Conservation (phyloP, 2,797 vertebrate genomes). For the Coccyzus lansbergi region DNA sequence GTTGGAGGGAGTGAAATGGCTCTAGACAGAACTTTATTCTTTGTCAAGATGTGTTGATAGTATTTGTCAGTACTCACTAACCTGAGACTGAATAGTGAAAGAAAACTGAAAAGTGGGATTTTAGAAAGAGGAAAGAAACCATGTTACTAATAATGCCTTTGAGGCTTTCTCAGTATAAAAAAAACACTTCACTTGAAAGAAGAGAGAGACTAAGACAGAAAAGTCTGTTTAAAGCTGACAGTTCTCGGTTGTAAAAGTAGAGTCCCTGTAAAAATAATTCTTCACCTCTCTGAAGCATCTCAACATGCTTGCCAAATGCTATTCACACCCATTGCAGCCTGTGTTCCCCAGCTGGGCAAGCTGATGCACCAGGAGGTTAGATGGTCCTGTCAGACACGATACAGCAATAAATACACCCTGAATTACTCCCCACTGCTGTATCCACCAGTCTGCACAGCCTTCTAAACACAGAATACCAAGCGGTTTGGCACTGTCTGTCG, state of each 20-base stretch:
- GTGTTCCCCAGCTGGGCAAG: constrained; percentile 17
- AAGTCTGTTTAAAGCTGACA: constrained; percentile 4
- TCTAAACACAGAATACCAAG: constrained; percentile 38
- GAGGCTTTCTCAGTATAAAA: constrained; percentile 20
- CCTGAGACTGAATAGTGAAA: constrained; percentile 52
- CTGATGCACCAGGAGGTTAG: not conserved
- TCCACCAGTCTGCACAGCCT: constrained; percentile 5
- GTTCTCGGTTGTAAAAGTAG: constrained; percentile 14
- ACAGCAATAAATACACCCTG: constrained; percentile 39
- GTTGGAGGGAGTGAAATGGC: constrained; percentile 59
- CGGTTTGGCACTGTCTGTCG: constrained; percentile 34
- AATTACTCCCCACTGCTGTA: constrained; percentile 16
- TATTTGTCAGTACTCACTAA: constrained; percentile 73
- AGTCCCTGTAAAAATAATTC: constrained; percentile 19
- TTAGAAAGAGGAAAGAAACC: constrained; percentile 50
- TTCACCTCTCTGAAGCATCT: constrained; percentile 26
- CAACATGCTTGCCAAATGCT: constrained; percentile 7
- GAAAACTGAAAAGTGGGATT: constrained; percentile 50
- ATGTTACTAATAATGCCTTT: constrained; percentile 53
- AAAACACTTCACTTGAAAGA: constrained; percentile 1
- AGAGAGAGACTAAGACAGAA: constrained; percentile 44
- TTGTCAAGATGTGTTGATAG: constrained; percentile 69
- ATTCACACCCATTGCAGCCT: not conserved
- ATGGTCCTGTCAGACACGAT: not conserved
- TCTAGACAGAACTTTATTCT: constrained; percentile 66